Conservation (phyloP, 2,888 invertebrate species). For the Coelogynopora nodosa region DNA sequence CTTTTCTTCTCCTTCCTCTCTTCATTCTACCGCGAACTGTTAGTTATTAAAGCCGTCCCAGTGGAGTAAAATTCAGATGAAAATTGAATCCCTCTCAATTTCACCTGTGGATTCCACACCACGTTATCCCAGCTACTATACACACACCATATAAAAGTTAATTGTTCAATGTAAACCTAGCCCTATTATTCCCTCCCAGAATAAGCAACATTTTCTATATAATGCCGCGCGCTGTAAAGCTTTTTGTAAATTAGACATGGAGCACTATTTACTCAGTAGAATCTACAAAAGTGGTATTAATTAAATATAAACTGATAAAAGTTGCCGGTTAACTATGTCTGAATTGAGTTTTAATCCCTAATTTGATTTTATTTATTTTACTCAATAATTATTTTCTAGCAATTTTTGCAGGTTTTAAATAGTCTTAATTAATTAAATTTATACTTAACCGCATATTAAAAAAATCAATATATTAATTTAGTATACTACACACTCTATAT, state of each 20-base stretch:
- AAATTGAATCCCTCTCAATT: background rate
- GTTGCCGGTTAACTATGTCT: background rate
- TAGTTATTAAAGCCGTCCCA: background rate
- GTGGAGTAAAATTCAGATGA: background rate
- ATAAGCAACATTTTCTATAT: background rate
- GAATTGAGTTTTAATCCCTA: too few relatives aligned
- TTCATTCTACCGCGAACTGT: background rate
- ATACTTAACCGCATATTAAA: too few relatives aligned
- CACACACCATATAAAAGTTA: background rate
- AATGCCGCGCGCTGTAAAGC: background rate
- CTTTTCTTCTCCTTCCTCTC: background rate
- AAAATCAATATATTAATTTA: too few relatives aligned
- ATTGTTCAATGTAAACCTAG: background rate
- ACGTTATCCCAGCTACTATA: background rate
- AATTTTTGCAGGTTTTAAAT: too few relatives aligned
- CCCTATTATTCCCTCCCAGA: background rate
- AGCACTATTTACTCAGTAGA: background rate
- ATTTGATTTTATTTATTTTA: too few relatives aligned
- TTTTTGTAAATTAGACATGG: background rate
- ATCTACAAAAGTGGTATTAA: background rate
- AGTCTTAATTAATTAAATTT: too few relatives aligned
- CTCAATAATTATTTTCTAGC: too few relatives aligned
- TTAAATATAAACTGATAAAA: background rate
- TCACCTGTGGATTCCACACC: background rate
- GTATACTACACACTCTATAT: too few relatives aligned